Base-by-base conservation (phyloP, 2,888 invertebrate genomes). In the Drosophila mettleri region DNA sequence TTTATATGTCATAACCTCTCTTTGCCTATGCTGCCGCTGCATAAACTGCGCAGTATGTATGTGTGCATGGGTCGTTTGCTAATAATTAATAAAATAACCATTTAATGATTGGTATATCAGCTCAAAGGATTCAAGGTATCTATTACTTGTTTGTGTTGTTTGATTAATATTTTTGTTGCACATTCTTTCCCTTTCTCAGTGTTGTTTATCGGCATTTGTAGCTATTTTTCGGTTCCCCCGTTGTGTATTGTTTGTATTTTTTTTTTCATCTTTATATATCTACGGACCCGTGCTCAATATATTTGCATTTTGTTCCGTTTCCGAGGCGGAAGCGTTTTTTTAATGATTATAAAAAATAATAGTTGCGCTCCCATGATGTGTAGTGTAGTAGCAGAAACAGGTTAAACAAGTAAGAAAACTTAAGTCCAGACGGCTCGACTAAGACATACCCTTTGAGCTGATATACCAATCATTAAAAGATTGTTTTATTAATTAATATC, bases 201-300 rank as follows among this genome's bases (percentile, higher is more conserved):
- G 53, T 57, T 41, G 14, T 46, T 48, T 55, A 59, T 39, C 43
- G 33, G 45, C 27, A 51, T 52, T 20, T 20, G 22, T 31, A 18
- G 31, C 68, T 61, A 24, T 39, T 60, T 57, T 54, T 31, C 45
- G 34, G 29, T 55, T 62, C 59, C n/a, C 33, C n/a, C n/a, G n/a
- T n/a, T 76, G 41, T 69, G 68, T 62, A 70, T 72, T 79, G 77
- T 74, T 78, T 80, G 69, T 61, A 54, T 57, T 63, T 57, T 45
- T 43, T 27, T 27, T 54, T 73, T 83, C 86, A 80, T 79, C 78
- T 74, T 74, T 77, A 71, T 75, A 65, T 64, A 71, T 82, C 72
- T 68, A 67, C 58, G 59, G 67, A 54, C 74, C 63, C 74, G 69
- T 80, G 83, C 86, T 80, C 69, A 86, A 73, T 80, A 79, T 82